Conservation (phyloP, 2,113 vertebrate species). For the Spea bombifrons region DNA sequence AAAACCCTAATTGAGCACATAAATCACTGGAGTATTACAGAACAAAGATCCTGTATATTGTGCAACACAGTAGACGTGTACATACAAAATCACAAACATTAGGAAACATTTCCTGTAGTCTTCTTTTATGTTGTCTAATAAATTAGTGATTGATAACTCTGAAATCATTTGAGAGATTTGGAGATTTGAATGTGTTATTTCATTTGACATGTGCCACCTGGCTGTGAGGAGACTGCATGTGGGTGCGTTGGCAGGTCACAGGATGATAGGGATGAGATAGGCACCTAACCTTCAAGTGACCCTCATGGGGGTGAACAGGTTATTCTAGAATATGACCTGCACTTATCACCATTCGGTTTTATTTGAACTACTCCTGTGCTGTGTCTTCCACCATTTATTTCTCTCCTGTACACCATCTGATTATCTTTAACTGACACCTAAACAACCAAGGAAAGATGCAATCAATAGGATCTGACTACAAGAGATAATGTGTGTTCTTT, state of each 20-base stretch:
- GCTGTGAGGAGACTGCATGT: not conserved
- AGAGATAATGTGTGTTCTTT: not conserved
- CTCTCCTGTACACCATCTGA: not conserved
- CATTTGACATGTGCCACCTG: constrained; percentile 16
- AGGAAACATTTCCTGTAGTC: constrained; percentile 28
- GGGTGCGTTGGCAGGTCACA: not conserved
- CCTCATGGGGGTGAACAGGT: constrained; percentile 17
- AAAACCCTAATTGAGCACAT: constrained; percentile 13
- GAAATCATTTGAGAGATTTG: not conserved
- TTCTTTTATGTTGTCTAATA: constrained; percentile 24
- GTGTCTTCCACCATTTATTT: not conserved
- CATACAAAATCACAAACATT: constrained; percentile 6
- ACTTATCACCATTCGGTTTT: not conserved
- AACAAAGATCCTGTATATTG: not conserved
- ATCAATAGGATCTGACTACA: not conserved
- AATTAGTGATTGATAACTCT: constrained; percentile 18
- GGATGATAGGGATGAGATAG: constrained; percentile 2
- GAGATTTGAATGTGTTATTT: not conserved
- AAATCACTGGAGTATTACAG: constrained; percentile 25
- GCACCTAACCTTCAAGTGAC: constrained; percentile 18
- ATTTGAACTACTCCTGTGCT: not conserved
- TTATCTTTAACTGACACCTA: not conserved
- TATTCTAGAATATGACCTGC: constrained; percentile 16
- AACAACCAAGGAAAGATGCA: not conserved
- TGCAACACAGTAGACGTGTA: not conserved